Evolutionary conservation across 2,113 vertebrate species (phyloP).

Genomic region (Podarcis raffonei): DNA sequence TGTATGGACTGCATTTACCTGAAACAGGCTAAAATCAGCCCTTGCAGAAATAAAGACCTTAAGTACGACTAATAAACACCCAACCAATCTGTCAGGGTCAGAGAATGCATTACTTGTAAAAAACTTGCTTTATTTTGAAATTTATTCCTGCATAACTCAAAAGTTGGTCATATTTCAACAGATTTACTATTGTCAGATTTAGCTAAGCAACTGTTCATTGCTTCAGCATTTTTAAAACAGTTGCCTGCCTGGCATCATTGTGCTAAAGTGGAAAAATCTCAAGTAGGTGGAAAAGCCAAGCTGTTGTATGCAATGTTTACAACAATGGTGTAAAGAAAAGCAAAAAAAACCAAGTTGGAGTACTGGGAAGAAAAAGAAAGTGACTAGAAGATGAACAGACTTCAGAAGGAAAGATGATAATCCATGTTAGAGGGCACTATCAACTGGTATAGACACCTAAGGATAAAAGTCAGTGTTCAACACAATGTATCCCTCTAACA

Average conservation of each 20-base stretch:
- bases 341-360: slow-evolving; percentile 73
- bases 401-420: slow-evolving; percentile 73
- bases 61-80: slow-evolving; percentile 65
- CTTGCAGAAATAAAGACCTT: slow-evolving; percentile 73
- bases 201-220: slow-evolving; percentile 68
- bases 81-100: slow-evolving; percentile 72
- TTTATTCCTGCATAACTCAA: slow-evolving; percentile 67
- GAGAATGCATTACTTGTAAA: slow-evolving; percentile 72
- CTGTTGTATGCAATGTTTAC: slow-evolving; percentile 77
- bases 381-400: slow-evolving; percentile 78
- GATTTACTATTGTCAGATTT: slow-evolving; percentile 58
- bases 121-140: slow-evolving; percentile 68
- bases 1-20: slow-evolving; percentile 79
- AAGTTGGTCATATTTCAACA: slow-evolving; percentile 62
- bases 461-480: slow-evolving; percentile 81
- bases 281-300: slow-evolving; percentile 75
- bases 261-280: slow-evolving; percentile 65
- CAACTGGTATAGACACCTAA: slow-evolving; percentile 76
- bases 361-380: slow-evolving; percentile 79
- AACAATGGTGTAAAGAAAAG: slow-evolving; percentile 80
- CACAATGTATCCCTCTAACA: slow-evolving; percentile 66
- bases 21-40: slow-evolving; percentile 77
- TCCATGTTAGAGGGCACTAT: slow-evolving; percentile 79
- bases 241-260: slow-evolving; percentile 69
- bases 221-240: slow-evolving; percentile 69